Evolutionary conservation across 2,113 vertebrate species (phyloP), one percentile per base, ranked within the genome.

Genomic region (Passer montanus): DNA sequence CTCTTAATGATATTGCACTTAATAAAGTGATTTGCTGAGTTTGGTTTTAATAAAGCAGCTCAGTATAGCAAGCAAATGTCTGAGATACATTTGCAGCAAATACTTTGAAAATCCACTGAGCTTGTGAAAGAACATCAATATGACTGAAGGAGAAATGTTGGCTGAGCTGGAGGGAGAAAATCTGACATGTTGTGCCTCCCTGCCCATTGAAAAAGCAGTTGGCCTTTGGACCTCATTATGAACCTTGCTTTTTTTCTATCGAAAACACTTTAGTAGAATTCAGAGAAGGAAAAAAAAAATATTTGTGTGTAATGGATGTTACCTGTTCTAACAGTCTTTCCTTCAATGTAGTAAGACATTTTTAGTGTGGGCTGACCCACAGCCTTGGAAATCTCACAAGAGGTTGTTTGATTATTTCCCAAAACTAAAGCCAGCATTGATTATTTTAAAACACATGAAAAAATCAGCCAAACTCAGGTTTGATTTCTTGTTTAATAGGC

Each of bases 221-320:
- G 78, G 22, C 19, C 13, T 94, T 55, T 31, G 33, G 47, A 35
- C 16, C n/a, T 66, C 33, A 18, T n/a, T 37, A 37, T 39, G 31
- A 70, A 26, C 16, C 2, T n/a, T 37, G 3, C 0, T 21, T 52
- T 39, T 33, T 58, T 62, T 21, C 56, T 85, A 47, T 72, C 16
- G 53, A 17, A 47, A 69, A 0, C 3, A 37, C 58, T 53, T 67
- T 15, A 68, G 11, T 4, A 70, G 35, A 17, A 30, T 52, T 24
- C 41, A 62, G 41, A 59, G 64, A 50, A n/a, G 31, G 55, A 58
- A 84, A 79, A 0, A 79, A 0, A 10, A 73, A 79, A n/a, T 2
- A 2, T 12, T 35, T 16, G 2, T 0, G 1, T 28, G 17, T 21
- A 18, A 35, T 60, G 73, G 33, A 47, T 19, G 8, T 19, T 53